A percentile compares a stretch with the other conserved stretches of the same genome.
Conservation (phyloP, 2,888 invertebrate species). For the Nysson spinosus region DNA sequence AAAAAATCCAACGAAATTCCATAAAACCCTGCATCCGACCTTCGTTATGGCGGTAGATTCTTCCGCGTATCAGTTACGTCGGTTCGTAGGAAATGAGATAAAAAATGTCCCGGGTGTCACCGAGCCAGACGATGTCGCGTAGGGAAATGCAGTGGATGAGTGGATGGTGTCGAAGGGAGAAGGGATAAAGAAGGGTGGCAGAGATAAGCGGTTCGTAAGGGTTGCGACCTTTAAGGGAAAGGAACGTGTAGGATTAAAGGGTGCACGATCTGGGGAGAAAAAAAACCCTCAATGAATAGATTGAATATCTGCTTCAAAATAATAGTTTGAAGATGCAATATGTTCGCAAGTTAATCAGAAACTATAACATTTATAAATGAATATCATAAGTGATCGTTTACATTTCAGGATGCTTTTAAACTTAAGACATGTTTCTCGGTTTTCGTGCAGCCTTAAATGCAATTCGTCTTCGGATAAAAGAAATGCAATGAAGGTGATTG, state of each 20-base stretch:
- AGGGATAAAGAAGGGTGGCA: constrained; percentile 45
- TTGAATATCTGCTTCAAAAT: no score
- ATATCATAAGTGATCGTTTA: no score
- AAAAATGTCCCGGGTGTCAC: constrained; percentile 31
- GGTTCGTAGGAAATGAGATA: constrained; percentile 38
- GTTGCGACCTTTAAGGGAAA: constrained; percentile 46
- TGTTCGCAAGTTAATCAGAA: no score
- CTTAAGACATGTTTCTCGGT: no score
- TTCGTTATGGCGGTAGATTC: background rate
- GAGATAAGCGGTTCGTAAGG: constrained; percentile 52
- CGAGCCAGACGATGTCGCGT: constrained; percentile 16
- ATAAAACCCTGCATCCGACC: constrained; percentile 9
- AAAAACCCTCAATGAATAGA: no score
- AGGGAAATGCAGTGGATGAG: constrained; percentile 11
- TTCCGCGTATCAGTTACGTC: constrained; percentile 36
- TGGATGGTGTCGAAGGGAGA: constrained; percentile 14
- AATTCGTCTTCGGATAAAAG: no score
- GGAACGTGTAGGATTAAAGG: constrained; percentile 49
- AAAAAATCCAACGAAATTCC: constrained; percentile 1
- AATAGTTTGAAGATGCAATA: no score
- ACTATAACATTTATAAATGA: no score
- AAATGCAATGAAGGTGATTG: no score
- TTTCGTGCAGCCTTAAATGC: no score
- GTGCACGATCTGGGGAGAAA: constrained; percentile 19
- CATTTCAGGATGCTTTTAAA: no score